Base-by-base conservation (phyloP, 2,888 invertebrate genomes). In the Perizoma flavofasciatum region DNA sequence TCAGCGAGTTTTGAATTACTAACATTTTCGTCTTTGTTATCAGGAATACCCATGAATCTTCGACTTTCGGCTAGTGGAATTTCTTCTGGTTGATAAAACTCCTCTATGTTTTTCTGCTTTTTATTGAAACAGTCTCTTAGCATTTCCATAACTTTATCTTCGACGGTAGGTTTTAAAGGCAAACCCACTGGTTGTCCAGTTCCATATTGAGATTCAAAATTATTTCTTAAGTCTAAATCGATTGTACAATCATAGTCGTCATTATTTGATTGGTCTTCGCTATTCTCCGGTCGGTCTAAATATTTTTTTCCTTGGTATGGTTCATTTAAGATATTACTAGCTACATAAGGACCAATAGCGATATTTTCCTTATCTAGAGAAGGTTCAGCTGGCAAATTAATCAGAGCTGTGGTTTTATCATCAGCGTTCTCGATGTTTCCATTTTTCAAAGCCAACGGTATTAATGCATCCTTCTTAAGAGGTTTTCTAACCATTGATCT, bases 371-470 rank as follows among this genome's bases (percentile, higher is more conserved):
- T 39, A 6, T 11, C 33, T 8, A 1, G 5, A 7, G 41, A 32
- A 34, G 7, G 41, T 37, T 57, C 50, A 22, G 8, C 37, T n/a
- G 55, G 33, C 5, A 37, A 9, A 39, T 4, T 44, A 22, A 33
- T 56, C 33, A 40, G 45, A 0, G 32, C 39, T 45, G 44, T 45
- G 32, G 39, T n/a, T 3, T 45, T 33, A 49, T 49, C 55, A 53
- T 35, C 35, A 41, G 43, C 11, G 7, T 39, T 49, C 5, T 47
- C 54, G 5, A 35, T 22, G 5, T 57, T 48, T 43, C 46, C 51
- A 46, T 33, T 63, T 63, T 55, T 60, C 33, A 66, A 59, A 40
- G 62, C 51, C 41, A 68, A 68, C 5, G 68, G 65, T 10, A 65
- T 64, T 1, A 68, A 50, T 11, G 60, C 41, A 2, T 53, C 43